Evolutionary conservation across 2,888 invertebrate genomes (phyloP).

Genomic region (Lucinisca nassula): DNA sequence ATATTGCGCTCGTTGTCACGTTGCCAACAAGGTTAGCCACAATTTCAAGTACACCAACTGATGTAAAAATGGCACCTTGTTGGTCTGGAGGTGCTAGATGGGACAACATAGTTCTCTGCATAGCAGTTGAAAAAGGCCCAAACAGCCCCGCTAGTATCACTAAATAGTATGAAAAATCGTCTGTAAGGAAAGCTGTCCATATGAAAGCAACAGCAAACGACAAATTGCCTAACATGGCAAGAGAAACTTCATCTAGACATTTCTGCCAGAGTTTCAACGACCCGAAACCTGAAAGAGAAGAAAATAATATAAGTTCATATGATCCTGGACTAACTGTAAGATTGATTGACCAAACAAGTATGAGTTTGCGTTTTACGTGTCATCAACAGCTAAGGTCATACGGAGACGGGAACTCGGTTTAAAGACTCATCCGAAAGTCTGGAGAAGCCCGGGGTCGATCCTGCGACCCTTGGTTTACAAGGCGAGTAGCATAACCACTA

Average conservation of each 20-base stretch:
- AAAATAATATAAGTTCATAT: no score
- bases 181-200: conserved; percentile 57
- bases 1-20: conserved; percentile 57
- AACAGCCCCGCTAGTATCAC: conserved; percentile 58
- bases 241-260: conserved; percentile 56
- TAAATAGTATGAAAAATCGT: conserved; percentile 48
- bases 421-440: no score
- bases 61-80: conserved; percentile 66
- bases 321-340: no score
- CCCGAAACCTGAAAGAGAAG: background rate
- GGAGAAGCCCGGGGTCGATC: no score
- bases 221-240: conserved; percentile 57
- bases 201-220: conserved; percentile 50
- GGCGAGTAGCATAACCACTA: no score
- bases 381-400: no score
- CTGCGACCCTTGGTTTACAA: no score
- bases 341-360: no score
- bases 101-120: conserved; percentile 64
- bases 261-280: conserved; percentile 47
- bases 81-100: conserved; percentile 67
- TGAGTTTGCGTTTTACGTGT: no score
- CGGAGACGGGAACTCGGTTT: no score
- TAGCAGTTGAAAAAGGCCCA: conserved; percentile 51
- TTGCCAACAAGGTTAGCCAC: conserved; percentile 57
- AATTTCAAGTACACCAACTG: conserved; percentile 64